Conservation (phyloP, 2,113 vertebrate genomes). For the Misgurnus mizolepis region DNA sequence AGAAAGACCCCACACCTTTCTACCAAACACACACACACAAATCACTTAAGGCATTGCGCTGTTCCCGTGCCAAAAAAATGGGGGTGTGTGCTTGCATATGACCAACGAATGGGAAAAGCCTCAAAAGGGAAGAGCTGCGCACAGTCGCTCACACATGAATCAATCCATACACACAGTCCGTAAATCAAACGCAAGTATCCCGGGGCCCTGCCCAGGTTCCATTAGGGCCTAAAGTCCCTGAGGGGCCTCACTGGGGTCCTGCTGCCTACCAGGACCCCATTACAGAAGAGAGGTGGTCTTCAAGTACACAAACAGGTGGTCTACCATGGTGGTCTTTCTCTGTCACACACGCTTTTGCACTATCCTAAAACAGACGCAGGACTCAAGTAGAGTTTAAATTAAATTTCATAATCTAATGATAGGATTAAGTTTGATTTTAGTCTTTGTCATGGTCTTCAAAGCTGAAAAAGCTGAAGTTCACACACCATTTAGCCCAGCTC, state of each 20-base stretch:
- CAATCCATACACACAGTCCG: slow-evolving; percentile 70
- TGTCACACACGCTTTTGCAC: slow-evolving; percentile 26
- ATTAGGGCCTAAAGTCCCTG: slow-evolving; percentile 54
- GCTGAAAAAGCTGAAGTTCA: too few species aligned
- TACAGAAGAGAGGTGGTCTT: slow-evolving; percentile 62
- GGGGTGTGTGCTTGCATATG: slow-evolving; percentile 23
- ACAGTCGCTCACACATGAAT: slow-evolving; percentile 62
- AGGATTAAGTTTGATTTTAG: too few species aligned
- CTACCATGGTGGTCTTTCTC: slow-evolving; percentile 72
- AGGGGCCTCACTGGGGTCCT: slow-evolving; percentile 55
- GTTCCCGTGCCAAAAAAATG: slow-evolving; percentile 57
- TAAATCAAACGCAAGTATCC: slow-evolving; percentile 70
- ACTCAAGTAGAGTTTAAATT: not conserved
- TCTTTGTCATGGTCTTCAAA: too few species aligned
- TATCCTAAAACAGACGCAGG: slow-evolving; percentile 1
- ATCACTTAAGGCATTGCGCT: slow-evolving; percentile 58
- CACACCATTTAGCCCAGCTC: not conserved
- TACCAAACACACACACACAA: slow-evolving; percentile 54
- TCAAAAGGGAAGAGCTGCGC: slow-evolving; percentile 38
- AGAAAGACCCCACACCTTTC: slow-evolving; percentile 63
- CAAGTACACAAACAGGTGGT: slow-evolving; percentile 74
- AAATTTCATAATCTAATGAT: too few species aligned
- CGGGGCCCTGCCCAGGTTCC: slow-evolving; percentile 54
- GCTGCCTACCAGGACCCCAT: slow-evolving; percentile 59
- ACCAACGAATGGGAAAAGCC: slow-evolving; percentile 38